Conservation (phyloP, 2,888 invertebrate species). For the Meiosimyza platycephala region DNA sequence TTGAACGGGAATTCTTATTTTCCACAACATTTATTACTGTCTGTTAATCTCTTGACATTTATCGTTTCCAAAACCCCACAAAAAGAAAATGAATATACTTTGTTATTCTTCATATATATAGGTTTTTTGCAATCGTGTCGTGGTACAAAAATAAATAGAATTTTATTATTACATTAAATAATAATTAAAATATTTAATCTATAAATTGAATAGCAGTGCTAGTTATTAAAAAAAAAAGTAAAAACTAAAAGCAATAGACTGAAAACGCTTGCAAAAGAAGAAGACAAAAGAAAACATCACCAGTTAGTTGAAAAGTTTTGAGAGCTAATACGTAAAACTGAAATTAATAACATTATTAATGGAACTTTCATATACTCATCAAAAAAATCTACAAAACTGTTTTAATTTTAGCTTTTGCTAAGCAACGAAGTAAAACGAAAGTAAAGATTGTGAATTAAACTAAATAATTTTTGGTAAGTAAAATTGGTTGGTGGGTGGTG, state of each 20-base stretch:
- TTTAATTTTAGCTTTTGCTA: slow-evolving; percentile 14
- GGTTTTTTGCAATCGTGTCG: slow-evolving; percentile 45
- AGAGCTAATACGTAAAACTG: background rate
- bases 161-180: slow-evolving; percentile 20
- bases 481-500: background rate
- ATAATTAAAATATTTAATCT: background rate
- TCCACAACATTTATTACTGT: too few species aligned
- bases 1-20: too few species aligned
- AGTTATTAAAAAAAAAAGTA: background rate
- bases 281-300: background rate
- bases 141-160: slow-evolving; percentile 39
- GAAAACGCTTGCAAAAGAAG: background rate
- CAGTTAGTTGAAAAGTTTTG: background rate
- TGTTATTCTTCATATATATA: slow-evolving; percentile 27
- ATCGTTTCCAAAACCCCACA: slow-evolving; percentile 31
- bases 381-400: slow-evolving; percentile 10
- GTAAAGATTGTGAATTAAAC: background rate
- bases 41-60: slow-evolving; percentile 1
- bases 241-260: too few species aligned
- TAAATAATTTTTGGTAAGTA: slow-evolving; percentile 21
- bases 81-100: slow-evolving; percentile 16
- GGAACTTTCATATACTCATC: slow-evolving; percentile 12
- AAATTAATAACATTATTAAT: slow-evolving; percentile 17
- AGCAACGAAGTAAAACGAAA: slow-evolving; percentile 2
- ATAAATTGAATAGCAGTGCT: background rate